Conservation (phyloP, 2,888 invertebrate species). For the Orgyia antiqua region DNA sequence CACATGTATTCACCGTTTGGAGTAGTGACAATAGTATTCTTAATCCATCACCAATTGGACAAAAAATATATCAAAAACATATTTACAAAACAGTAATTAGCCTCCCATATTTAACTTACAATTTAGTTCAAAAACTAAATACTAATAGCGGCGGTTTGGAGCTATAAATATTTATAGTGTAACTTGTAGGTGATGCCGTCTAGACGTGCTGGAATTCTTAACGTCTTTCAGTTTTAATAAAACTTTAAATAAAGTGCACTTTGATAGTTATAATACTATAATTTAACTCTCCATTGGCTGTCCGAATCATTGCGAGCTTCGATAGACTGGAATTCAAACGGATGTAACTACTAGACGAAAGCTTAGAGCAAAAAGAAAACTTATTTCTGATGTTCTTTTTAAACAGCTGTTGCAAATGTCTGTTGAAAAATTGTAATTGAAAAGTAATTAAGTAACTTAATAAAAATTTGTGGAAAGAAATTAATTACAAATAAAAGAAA, state of each 20-base stretch:
- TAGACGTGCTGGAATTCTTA: conserved; percentile 18
- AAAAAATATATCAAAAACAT: neutral
- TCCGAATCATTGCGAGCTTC: neutral
- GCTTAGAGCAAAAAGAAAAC: too few relatives aligned
- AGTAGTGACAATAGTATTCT: too few relatives aligned
- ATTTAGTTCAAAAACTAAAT: neutral
- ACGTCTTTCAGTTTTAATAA: conserved; percentile 1
- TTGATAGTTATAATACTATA: neutral
- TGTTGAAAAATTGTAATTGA: too few relatives aligned
- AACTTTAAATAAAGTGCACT: neutral
- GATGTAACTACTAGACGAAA: neutral
- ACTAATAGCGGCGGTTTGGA: neutral
- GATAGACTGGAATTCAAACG: neutral
- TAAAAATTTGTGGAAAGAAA: too few relatives aligned
- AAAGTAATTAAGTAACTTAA: too few relatives aligned
- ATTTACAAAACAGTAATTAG: neutral
- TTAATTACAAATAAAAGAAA: too few relatives aligned
- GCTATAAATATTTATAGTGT: conserved; percentile 16
- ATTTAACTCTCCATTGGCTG: neutral
- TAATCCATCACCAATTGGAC: too few relatives aligned
- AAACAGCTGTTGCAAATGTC: too few relatives aligned
- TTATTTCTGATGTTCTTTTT: too few relatives aligned
- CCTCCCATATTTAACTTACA: neutral
- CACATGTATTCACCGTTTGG: too few relatives aligned
- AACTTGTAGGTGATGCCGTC: conserved; percentile 18